Evolutionary conservation across 92 coral and sea anemone genomes (phyloP).

Genomic region (Paramuricea clavata): DNA sequence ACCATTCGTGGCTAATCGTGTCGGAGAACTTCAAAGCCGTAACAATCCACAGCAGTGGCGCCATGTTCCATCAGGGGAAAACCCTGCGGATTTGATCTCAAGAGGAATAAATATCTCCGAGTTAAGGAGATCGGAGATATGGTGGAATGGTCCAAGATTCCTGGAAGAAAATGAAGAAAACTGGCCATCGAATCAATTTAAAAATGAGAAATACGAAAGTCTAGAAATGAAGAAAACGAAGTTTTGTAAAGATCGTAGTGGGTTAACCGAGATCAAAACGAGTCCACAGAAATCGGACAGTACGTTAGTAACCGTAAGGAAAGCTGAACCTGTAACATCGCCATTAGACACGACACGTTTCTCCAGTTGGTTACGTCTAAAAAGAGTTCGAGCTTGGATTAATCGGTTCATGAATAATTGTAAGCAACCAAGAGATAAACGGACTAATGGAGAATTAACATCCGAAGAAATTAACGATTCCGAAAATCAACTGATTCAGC

Average conservation of each 20-base stretch:
- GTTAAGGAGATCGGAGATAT: neutral
- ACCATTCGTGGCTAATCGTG: slow-evolving; percentile 4
- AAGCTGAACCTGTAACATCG: neutral
- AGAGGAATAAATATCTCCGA: neutral
- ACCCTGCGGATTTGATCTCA: neutral
- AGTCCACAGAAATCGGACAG: neutral
- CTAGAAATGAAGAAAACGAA: neutral
- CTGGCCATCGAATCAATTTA: slow-evolving; percentile 1
- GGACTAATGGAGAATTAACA: neutral
- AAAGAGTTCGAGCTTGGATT: slow-evolving; percentile 11
- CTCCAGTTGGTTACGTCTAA: slow-evolving; percentile 10
- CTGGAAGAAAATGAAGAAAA: slow-evolving; percentile 6
- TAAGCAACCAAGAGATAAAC: neutral
- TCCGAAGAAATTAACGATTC: neutral
- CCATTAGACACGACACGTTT: neutral
- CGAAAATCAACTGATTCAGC: neutral
- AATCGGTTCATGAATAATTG: neutral
- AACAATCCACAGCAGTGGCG: slow-evolving; percentile 2
- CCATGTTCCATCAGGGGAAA: neutral
- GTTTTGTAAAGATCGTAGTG: neutral
- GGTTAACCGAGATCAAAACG: neutral
- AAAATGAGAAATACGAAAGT: slow-evolving; percentile 1
- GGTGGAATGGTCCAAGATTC: neutral
- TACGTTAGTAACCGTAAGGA: neutral
- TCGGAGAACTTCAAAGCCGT: neutral